Conservation (phyloP, 2,113 vertebrate species). For the Apus apus region DNA sequence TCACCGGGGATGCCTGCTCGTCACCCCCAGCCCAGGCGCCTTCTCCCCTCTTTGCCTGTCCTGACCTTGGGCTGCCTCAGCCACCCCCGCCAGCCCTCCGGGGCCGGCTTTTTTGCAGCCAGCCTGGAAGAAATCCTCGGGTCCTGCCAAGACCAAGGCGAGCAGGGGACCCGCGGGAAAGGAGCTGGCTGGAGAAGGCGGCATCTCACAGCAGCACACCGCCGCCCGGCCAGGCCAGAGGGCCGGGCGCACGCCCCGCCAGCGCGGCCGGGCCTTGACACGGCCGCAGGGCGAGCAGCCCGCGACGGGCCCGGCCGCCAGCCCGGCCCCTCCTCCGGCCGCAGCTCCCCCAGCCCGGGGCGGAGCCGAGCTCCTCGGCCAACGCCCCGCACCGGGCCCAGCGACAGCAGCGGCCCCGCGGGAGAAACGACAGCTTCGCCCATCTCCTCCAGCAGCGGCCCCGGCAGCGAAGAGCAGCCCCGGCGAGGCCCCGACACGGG, state of each 20-base stretch:
- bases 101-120: not conserved
- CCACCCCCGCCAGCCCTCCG: not conserved
- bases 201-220: not conserved
- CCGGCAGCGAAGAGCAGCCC: not conserved
- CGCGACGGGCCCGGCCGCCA: not conserved
- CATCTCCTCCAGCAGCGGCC: not conserved
- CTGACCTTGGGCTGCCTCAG: not conserved
- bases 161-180: no score
- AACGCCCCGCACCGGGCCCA: not conserved
- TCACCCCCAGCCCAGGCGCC: not conserved
- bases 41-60: not conserved
- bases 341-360: not conserved
- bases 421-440: not conserved
- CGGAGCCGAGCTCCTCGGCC: not conserved
- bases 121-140: not conserved
- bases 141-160: not conserved
- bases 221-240: not conserved
- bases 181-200: not conserved
- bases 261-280: not conserved
- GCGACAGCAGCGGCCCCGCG: not conserved
- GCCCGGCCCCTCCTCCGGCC: not conserved
- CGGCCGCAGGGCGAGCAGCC: not conserved
- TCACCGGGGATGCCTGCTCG: not conserved
- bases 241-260: not conserved
- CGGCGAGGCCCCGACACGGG: not conserved